Percentiles rank a stretch among this genome's conserved stretches.
Evolutionary conservation across 2,797 vertebrate species (phyloP).

Genomic region (Bradypus variegatus): DNA sequence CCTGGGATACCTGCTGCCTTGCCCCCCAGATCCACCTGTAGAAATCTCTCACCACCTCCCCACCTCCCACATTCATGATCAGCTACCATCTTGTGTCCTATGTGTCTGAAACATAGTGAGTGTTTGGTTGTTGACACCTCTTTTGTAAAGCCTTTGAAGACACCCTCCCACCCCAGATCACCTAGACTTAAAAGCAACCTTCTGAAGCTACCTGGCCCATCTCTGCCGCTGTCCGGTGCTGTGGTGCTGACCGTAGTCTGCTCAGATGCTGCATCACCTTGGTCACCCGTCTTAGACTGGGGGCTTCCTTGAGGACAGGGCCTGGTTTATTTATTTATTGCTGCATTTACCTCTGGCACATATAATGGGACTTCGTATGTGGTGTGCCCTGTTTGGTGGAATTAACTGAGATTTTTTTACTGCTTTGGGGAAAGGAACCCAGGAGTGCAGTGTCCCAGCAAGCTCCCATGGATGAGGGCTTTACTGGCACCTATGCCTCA

Average conservation of each 20-base stretch:
- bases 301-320: not conserved
- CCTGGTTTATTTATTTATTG: not conserved
- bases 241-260: constrained; percentile 56
- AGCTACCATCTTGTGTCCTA: no score
- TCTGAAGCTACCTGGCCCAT: fast-evolving
- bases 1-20: not conserved
- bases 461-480: not conserved
- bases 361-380: not conserved
- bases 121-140: not conserved
- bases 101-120: not conserved
- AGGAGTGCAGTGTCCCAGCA: not conserved
- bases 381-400: not conserved
- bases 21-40: not conserved
- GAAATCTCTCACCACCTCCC: not conserved
- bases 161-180: not conserved
- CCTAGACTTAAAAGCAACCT: not conserved
- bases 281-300: not conserved
- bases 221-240: constrained; percentile 58
- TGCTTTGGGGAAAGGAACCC: not conserved
- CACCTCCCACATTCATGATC: not conserved
- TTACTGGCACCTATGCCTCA: not conserved
- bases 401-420: not conserved
- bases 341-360: not conserved
- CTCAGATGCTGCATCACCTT: no score
- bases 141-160: not conserved